Conservation (phyloP, 2,113 vertebrate genomes). For the Oenanthe melanoleuca region DNA sequence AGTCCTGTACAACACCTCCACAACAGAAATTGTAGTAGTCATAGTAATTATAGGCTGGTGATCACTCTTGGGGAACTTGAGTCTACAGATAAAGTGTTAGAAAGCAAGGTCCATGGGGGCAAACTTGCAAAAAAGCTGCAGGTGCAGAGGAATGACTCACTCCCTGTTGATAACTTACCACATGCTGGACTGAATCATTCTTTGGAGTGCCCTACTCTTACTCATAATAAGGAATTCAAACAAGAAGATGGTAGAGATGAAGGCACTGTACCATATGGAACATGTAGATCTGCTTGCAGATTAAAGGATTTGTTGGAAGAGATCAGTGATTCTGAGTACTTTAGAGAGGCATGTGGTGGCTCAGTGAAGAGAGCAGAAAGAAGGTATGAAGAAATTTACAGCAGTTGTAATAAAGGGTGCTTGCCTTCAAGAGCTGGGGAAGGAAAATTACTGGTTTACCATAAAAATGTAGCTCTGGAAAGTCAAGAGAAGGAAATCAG, state of each 20-base stretch:
- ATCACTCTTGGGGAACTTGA: background rate
- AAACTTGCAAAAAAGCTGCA: conserved; percentile 22
- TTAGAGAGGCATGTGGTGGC: conserved; percentile 41
- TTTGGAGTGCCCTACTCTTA: conserved; percentile 18
- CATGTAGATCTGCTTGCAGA: conserved; percentile 1
- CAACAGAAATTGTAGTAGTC: background rate
- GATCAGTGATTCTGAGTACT: conserved; percentile 72
- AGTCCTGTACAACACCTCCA: conserved; percentile 28
- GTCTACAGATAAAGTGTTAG: background rate
- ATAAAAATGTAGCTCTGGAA: conserved; percentile 35
- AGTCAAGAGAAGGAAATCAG: conserved; percentile 28
- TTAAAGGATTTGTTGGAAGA: conserved; percentile 74
- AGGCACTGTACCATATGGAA: background rate
- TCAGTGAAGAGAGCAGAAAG: conserved; percentile 29
- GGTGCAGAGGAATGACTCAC: conserved; percentile 8
- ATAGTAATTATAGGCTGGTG: conserved; percentile 13
- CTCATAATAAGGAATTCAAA: background rate
- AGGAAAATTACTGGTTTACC: conserved; percentile 21
- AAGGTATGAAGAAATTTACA: conserved; percentile 26
- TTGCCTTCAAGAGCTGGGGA: background rate
- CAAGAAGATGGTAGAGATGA: background rate
- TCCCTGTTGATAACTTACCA: background rate
- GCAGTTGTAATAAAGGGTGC: background rate
- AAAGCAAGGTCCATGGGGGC: background rate
- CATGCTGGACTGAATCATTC: background rate